Conservation (phyloP, 2,113 vertebrate genomes). For the Quiscalus mexicanus region DNA sequence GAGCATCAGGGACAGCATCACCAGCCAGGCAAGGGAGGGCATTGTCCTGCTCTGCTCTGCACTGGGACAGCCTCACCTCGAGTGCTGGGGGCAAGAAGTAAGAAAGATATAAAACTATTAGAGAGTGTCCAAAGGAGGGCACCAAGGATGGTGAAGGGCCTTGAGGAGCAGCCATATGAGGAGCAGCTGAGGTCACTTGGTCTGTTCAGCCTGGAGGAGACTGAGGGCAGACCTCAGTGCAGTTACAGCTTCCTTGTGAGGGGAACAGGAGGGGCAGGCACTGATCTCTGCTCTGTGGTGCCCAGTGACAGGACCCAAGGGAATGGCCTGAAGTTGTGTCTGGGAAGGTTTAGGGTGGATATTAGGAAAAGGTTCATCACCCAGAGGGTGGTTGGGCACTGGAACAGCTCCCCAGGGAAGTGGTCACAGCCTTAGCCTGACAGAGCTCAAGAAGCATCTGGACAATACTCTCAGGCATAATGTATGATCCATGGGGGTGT, state of each 20-base stretch:
- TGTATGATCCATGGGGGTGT: background rate
- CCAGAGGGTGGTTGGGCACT: background rate
- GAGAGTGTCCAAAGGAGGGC: background rate
- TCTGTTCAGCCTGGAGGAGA: background rate
- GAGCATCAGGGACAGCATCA: background rate
- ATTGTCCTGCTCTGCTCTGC: background rate
- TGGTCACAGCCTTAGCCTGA: background rate
- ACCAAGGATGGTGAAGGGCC: fast-evolving
- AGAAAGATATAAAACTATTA: background rate
- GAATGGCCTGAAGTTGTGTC: background rate
- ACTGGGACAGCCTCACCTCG: fast-evolving
- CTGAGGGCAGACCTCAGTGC: background rate
- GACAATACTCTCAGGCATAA: background rate
- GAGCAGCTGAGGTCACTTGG: fast-evolving
- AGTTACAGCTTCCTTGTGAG: fast-evolving
- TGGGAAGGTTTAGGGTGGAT: fast-evolving
- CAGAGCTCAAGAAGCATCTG: background rate
- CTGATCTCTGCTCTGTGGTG: background rate
- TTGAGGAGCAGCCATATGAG: fast-evolving
- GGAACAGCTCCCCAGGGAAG: background rate
- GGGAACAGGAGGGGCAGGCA: background rate
- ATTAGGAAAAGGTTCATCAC: background rate
- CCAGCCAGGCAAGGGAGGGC: background rate
- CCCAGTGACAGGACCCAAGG: fast-evolving
- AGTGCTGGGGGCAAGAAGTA: background rate